phyloP scores from a whole-genome alignment of 2,797 vertebrate genomes.

The Mus caroli region DNA sequence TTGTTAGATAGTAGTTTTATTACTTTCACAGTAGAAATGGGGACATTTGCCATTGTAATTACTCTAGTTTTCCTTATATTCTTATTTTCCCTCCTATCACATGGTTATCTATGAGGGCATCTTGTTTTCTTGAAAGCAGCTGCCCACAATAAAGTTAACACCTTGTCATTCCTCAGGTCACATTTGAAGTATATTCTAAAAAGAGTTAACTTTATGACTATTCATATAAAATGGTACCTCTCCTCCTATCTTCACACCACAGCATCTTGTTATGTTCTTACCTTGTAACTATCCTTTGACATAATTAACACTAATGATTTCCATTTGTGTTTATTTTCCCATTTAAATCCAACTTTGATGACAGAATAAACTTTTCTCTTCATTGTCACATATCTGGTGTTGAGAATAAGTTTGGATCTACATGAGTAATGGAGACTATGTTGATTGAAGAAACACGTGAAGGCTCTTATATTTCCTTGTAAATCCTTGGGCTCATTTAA shows the following conservation, averaged over 20 bases:
- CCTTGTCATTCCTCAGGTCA: background rate
- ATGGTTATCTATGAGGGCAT: background rate
- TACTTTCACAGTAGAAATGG: background rate
- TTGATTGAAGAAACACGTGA: background rate
- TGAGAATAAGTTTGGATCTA: background rate
- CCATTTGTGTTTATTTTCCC: background rate
- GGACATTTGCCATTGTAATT: background rate
- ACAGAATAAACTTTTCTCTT: background rate
- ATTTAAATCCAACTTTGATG: background rate
- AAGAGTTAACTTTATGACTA: background rate
- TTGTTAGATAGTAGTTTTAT: background rate
- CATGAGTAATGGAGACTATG: background rate
- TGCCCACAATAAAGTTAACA: background rate
- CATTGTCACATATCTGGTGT: background rate
- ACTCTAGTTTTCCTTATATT: background rate
- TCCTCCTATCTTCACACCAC: background rate
- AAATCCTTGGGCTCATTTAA: background rate
- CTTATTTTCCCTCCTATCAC: background rate
- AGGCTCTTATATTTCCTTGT: background rate
- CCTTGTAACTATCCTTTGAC: background rate
- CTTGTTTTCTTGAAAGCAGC: background rate
- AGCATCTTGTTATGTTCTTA: background rate
- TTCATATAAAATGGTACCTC: background rate
- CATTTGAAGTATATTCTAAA: background rate
- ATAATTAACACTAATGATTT: background rate